Evolutionary conservation across 2,888 invertebrate genomes (phyloP).

Genomic region (Calliscelio sp.): DNA sequence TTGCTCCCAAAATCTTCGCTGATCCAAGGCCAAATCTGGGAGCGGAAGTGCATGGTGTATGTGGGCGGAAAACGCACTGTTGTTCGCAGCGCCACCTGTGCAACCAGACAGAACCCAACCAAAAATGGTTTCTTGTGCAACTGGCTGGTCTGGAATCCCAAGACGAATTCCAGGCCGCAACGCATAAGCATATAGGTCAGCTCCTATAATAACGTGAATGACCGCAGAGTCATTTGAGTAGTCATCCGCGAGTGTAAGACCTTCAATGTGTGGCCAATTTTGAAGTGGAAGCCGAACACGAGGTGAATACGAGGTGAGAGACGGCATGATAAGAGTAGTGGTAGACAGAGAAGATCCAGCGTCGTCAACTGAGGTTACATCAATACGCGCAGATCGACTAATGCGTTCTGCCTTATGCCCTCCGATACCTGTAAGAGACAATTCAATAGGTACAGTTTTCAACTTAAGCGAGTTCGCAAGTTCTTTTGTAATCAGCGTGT

Average conservation of each 20-base stretch:
- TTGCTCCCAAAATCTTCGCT: not conserved
- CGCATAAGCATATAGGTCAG: not conserved
- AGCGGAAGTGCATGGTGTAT: not conserved
- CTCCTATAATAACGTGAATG: not conserved
- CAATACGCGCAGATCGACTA: not conserved
- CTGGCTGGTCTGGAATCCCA: not conserved
- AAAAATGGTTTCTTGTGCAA: not conserved
- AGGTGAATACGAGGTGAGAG: not conserved
- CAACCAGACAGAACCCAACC: not conserved
- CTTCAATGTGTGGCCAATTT: not conserved
- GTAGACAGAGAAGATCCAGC: not conserved
- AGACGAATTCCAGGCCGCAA: not conserved
- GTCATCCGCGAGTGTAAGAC: not conserved
- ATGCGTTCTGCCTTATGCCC: not conserved
- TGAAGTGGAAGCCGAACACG: not conserved
- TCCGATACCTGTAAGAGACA: not conserved
- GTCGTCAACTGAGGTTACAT: not conserved
- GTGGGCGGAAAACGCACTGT: not conserved
- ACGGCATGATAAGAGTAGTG: not conserved
- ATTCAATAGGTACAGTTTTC: not conserved
- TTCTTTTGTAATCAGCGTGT: conserved; percentile 19
- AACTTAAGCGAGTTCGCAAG: not conserved
- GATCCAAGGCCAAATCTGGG: not conserved
- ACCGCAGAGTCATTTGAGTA: not conserved
- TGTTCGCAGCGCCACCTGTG: not conserved